Conservation (phyloP, 1,140 invertebrate genomes). For the Bemisia tabaci region DNA sequence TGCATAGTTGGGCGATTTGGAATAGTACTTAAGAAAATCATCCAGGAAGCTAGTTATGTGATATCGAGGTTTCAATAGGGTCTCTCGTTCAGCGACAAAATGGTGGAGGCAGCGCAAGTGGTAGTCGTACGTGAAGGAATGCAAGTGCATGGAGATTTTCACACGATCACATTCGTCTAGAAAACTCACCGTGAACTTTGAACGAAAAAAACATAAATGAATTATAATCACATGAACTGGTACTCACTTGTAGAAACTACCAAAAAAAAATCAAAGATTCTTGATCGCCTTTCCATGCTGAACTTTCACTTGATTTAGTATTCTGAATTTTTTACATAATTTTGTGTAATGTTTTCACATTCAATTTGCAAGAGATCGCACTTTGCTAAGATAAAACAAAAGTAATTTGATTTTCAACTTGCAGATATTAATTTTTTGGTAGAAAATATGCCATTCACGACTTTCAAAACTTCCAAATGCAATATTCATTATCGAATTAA, state of each 20-base stretch:
- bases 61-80: slow-evolving; percentile 50
- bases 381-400: no score
- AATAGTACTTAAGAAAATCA: slow-evolving; percentile 74
- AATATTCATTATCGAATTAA: no score
- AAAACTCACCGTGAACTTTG: slow-evolving; percentile 52
- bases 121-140: slow-evolving; percentile 81
- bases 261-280: not conserved
- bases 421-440: no score
- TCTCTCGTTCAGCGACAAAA: slow-evolving; percentile 44
- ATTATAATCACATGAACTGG: no score
- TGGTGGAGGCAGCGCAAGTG: slow-evolving; percentile 59
- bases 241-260: no score
- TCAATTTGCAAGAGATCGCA: no score
- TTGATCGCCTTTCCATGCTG: not conserved
- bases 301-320: not conserved
- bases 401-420: no score
- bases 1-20: slow-evolving; percentile 67
- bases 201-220: slow-evolving; percentile 18
- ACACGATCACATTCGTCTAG: slow-evolving; percentile 64
- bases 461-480: no score
- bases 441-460: no score
- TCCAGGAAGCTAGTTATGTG: slow-evolving; percentile 63
- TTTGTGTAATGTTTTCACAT: no score
- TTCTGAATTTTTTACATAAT: not conserved
- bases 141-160: slow-evolving; percentile 60